phyloP scores from a whole-genome alignment of 1,140 invertebrate genomes.

The Drosophila dunni region DNA sequence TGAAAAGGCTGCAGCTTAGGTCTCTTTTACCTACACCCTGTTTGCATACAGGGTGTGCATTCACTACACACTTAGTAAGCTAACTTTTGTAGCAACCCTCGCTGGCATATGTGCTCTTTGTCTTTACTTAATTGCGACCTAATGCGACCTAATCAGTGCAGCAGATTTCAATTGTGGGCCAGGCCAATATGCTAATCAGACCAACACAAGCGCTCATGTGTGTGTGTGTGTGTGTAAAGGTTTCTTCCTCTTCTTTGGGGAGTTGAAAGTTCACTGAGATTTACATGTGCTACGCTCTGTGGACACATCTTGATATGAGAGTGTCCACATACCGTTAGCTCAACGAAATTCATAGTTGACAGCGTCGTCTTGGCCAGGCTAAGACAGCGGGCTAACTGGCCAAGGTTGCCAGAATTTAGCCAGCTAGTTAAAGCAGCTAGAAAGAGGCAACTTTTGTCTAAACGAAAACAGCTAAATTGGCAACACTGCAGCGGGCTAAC shows the following conservation, averaged over 20 bases:
- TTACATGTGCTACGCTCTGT: constrained; percentile 39
- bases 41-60: too few species aligned
- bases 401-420: too few species aligned
- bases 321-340: constrained; percentile 75
- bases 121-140: constrained; percentile 68
- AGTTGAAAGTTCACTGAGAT: constrained; percentile 39
- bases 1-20: too few species aligned
- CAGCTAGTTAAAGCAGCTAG: too few species aligned
- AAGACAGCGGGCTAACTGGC: constrained; percentile 2
- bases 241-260: too few species aligned
- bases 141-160: constrained; percentile 63
- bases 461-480: constrained; percentile 2
- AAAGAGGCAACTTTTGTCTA: too few species aligned
- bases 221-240: background rate
- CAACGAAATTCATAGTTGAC: constrained; percentile 67
- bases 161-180: constrained; percentile 54
- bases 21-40: too few species aligned
- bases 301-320: constrained; percentile 74
- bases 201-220: constrained; percentile 12
- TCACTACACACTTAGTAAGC: background rate
- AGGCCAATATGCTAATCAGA: constrained; percentile 67
- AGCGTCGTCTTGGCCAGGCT: background rate
- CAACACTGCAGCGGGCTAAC: constrained; percentile 14
- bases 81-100: too few species aligned
- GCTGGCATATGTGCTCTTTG: background rate